Base-by-base conservation (phyloP, 2,888 invertebrate genomes). In the Oscheius sp. region DNA sequence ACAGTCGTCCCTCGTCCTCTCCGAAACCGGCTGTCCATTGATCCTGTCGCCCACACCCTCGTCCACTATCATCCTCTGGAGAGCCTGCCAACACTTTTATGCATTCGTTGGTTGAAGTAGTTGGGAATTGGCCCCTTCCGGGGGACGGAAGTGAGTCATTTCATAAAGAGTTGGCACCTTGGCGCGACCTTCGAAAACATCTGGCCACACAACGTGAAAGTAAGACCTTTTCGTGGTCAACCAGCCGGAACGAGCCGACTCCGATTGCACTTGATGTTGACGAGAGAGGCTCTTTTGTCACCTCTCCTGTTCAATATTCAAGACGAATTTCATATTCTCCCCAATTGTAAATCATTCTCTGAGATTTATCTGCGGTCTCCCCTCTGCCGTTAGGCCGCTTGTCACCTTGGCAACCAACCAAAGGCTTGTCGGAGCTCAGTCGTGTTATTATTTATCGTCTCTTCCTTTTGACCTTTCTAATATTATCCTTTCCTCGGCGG, bases 81-180 rank as follows among this genome's bases (percentile, higher is more conserved):
- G 18, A 49, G 18, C 49, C 49, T 5, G 49, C 52, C 52, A 23
- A n/a, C 1, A 21, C 27, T 29, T 68, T 52, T 68, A n/a, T 55
- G 35, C 35, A 53, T n/a, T 46, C 35, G 59, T 59, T 56, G 12
- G 13, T 58, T 41, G 25, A 18, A 16, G 41, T 45, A 56, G 12
- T 49, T 27, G 45, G 18, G n/a, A 9, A 21, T 46, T 63, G 21
- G n/a, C 52, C 53, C 0, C 63, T 63, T 21, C 35, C 45, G 21
- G 6, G 23, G 46, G 59, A 59, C 56, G 46, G 63, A 64, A 58
- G n/a, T 58, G 29, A 58, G 58, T 58, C 58, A 58, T 58, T 61
- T 43, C 41, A 27, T 6, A 9, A 3, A 35, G 35, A 9, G 35
- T 35, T 35, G 35, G 35, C 35, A 35, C 35, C 35, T 35, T 35